Conservation (phyloP, 1,140 invertebrate species). For the Drosophila mauritiana region DNA sequence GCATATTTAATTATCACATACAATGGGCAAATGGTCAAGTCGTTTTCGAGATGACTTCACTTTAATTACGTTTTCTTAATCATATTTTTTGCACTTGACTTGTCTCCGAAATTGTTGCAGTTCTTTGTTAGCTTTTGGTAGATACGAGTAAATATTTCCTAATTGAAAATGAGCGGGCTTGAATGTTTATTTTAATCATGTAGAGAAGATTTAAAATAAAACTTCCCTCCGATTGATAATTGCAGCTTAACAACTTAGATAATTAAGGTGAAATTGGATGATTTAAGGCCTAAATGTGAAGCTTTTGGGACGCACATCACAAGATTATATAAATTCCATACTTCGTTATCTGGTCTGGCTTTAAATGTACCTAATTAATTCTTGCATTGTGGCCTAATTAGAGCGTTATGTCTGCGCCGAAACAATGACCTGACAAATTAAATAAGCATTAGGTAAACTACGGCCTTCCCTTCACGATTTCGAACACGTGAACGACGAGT, state of each 20-base stretch:
- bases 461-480: neutral
- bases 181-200: neutral
- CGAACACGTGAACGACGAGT: conserved; percentile 43
- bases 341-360: conserved; percentile 2
- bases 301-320: too few relatives aligned
- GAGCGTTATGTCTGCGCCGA: conserved; percentile 60
- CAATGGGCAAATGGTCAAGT: conserved; percentile 20
- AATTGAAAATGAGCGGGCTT: neutral
- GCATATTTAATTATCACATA: conserved; percentile 44
- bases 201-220: neutral
- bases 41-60: conserved; percentile 30
- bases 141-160: neutral
- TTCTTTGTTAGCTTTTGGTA: neutral
- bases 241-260: neutral
- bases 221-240: too few relatives aligned
- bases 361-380: conserved; percentile 60
- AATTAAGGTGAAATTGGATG: too few relatives aligned
- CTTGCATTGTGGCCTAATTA: conserved; percentile 59
- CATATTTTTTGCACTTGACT: conserved; percentile 23
- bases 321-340: neutral
- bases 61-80: conserved; percentile 27
- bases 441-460: conserved; percentile 58
- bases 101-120: neutral
- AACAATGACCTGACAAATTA: conserved; percentile 74
- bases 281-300: too few relatives aligned